Conservation (phyloP, 2,113 vertebrate genomes). For the Aix galericulata region DNA sequence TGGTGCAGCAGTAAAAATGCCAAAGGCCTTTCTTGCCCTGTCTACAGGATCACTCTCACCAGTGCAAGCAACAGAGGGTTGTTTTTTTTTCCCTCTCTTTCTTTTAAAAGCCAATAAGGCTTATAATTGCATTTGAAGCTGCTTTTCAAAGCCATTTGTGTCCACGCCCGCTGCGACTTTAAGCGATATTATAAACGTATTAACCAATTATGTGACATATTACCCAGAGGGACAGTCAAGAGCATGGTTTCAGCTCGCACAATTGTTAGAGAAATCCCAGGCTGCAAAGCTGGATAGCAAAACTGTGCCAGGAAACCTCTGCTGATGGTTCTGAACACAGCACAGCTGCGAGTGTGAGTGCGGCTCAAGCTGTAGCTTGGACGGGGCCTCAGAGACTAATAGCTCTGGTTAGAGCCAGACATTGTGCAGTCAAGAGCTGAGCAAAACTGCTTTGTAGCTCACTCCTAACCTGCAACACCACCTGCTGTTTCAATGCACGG, state of each 20-base stretch:
- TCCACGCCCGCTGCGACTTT: not conserved
- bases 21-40: not conserved
- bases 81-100: not conserved
- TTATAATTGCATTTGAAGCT: slow-evolving; percentile 37
- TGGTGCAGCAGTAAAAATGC: rapidly evolving
- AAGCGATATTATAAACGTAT: slow-evolving; percentile 3
- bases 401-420: slow-evolving; percentile 9
- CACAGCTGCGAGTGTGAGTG: not conserved
- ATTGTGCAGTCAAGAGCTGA: slow-evolving; percentile 5
- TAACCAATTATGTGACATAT: slow-evolving; percentile 59
- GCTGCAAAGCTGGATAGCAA: slow-evolving; percentile 31
- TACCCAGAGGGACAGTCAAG: slow-evolving; percentile 51
- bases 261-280: slow-evolving; percentile 47
- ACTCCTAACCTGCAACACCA: slow-evolving; percentile 70
- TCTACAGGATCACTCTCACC: not conserved
- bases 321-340: not conserved
- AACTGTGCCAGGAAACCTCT: slow-evolving; percentile 3
- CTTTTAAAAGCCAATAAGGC: slow-evolving; percentile 11
- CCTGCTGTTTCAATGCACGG: slow-evolving; percentile 49
- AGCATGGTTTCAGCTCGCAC: not conserved
- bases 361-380: not conserved
- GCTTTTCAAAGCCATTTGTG: slow-evolving; percentile 53
- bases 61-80: not conserved
- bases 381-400: slow-evolving; percentile 11
- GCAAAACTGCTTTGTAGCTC: slow-evolving; percentile 1